These are phyloP conservation scores for Rhodeus uyekii DNA, from an alignment of 2,797 vertebrate genomes.

Conservation along the genomic window DNA sequence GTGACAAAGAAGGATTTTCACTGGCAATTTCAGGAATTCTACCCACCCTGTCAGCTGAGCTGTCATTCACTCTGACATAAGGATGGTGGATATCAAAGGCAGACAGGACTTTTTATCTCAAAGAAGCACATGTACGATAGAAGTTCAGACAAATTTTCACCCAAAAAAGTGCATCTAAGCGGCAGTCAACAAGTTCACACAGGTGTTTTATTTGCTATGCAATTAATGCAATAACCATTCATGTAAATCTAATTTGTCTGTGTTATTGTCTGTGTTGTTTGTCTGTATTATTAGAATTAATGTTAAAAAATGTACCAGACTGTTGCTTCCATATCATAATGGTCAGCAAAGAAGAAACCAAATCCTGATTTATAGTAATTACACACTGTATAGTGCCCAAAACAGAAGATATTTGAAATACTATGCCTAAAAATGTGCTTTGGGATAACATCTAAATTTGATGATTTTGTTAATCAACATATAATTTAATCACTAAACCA, in stretches of 20 bases:
- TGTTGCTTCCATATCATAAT: background rate
- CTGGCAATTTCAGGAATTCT: slow-evolving; percentile 77
- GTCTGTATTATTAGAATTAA: too few relatives aligned
- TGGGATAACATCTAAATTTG: background rate
- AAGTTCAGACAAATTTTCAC: slow-evolving; percentile 64
- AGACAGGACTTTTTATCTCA: slow-evolving; percentile 71
- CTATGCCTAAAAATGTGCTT: background rate
- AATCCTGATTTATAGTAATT: background rate
- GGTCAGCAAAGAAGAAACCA: background rate
- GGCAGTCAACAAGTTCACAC: slow-evolving; percentile 30
- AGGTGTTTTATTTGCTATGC: background rate
- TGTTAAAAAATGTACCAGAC: background rate
- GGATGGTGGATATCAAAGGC: slow-evolving; percentile 77
- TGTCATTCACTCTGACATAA: slow-evolving; percentile 79
- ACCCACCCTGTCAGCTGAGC: slow-evolving; percentile 70
- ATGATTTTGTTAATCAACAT: background rate
- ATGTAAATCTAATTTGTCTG: background rate
- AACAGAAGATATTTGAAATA: background rate
- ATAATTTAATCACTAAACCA: background rate
- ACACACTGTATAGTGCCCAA: background rate
- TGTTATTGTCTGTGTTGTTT: background rate
- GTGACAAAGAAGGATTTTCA: slow-evolving; percentile 76
- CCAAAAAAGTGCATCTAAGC: slow-evolving; percentile 25
- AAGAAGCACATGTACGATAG: slow-evolving; percentile 62
- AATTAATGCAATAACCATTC: background rate